Evolutionary conservation across 2,888 invertebrate genomes (phyloP), one percentile per base, ranked within the genome.

Genomic region (Ischnura elegans): DNA sequence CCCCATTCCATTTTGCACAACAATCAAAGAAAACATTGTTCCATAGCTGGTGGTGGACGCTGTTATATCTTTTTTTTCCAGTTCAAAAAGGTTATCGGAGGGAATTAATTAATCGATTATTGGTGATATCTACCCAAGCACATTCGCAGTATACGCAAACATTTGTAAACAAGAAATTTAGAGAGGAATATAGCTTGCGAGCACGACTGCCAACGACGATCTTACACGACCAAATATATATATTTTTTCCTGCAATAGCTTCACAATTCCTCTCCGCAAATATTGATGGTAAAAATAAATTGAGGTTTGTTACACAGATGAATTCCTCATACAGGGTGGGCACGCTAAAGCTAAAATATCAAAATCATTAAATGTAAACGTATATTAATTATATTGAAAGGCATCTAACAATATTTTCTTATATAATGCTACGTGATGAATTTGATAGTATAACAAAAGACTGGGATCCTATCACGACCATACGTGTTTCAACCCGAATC

Each of bases 11-110:
- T n/a, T n/a, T n/a, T n/a, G n/a, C n/a, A 36, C 55, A 13, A 90
- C 43, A n/a, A 43, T 61, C 36, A 90, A 90, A 90, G 90, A 90
- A 90, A 90, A 90, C 90, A 90, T 21, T 43, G 90, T 61, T 42
- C 45, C 43, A 76, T 36, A 3, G 76, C 5, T 8, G 76, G 76
- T 13, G 16, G 36, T 36, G n/a, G 0, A 1, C 76, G 13, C 6
- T n/a, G n/a, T n/a, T n/a, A n/a, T n/a, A n/a, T n/a, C 21, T 10
- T 36, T 76, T 76, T 76, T 76, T 76, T 36, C 51, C 51, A 66
- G 36, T 76, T 76, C 76, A 36, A 76, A 76, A 76, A 76, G 29
- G 76, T 36, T 76, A 76, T 76, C 76, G 29, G 36, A 36, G 29
- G 36, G 76, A 76, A 76, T 76, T 76, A 76, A 76, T 76, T 76